Evolutionary conservation across 1,140 invertebrate species (phyloP), one percentile per base, ranked within the genome.

Genomic region (Drosophila hydei): DNA sequence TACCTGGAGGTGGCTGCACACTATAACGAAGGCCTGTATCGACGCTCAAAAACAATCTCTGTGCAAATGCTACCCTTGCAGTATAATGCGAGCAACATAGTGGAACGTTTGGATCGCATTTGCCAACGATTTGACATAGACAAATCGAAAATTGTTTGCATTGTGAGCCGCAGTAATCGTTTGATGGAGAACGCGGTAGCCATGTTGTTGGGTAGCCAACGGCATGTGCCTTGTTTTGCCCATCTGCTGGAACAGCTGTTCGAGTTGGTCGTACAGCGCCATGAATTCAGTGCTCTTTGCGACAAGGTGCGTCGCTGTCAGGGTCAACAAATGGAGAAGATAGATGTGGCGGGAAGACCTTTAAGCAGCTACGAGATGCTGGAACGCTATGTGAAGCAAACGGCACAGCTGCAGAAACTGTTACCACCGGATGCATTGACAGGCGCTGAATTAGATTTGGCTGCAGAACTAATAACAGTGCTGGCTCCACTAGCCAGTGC

Each of bases 121-220:
- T 77, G 75, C 14, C 51, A 67, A 7, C 61, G 68, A 1, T 77
- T 75, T n/a, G 68, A 72, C 21, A 77, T 77, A 7, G 14, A 58
- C 3, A 75, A 77, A 36, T 63, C 72, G 0, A 72, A 72, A 14
- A 62, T 77, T n/a, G 40, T 54, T 9, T 77, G 75, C 19, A 40
- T 75, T 7, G 75, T 77, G 5, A 75, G 38, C 16, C 19, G 27
- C 7, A 47, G 52, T 25, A 40, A 19, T n/a, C 25, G 45, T 3
- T 19, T 75, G 33, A 16, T 77, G 4, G 61, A 75, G 36, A 45
- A 65, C 5, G 75, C 62, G 1, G 18, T 75, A 2, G 40, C 52
- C 5, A 30, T 33, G 0, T 16, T 77, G 14, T 11, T 77, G 18
- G 75, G 72, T 4, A 58, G 21, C 2, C 67, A 67, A n/a, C 50